A percentile compares a stretch with the other conserved stretches of the same genome.
phyloP scores from a whole-genome alignment of 2,888 invertebrate genomes.

The Dendrolimus houi region DNA sequence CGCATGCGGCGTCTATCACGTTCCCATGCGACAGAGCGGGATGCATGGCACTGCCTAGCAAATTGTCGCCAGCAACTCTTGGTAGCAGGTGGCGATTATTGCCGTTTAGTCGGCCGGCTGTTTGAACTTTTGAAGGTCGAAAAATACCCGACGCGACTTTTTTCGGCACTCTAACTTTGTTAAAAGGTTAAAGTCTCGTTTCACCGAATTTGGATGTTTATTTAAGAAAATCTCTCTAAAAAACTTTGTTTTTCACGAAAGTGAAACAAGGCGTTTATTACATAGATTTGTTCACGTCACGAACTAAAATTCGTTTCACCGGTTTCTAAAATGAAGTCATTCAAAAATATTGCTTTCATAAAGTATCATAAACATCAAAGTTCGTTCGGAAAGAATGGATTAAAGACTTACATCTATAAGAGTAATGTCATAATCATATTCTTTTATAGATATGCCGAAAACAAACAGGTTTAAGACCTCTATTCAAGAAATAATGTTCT shows the following conservation, averaged over 20 bases:
- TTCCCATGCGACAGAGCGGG: slow-evolving; percentile 27
- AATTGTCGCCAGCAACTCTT: slow-evolving; percentile 55
- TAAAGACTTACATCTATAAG: not conserved
- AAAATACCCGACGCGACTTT: slow-evolving; percentile 39
- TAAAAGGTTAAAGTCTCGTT: not conserved
- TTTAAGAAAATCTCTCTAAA: too few relatives aligned
- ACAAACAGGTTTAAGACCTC: not conserved
- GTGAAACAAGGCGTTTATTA: too few relatives aligned
- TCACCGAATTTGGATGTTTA: too few relatives aligned
- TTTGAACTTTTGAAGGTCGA: slow-evolving; percentile 71
- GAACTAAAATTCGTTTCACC: too few relatives aligned
- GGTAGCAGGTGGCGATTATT: slow-evolving; percentile 67
- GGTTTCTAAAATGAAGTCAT: not conserved
- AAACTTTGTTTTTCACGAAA: too few relatives aligned
- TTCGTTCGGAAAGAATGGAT: not conserved
- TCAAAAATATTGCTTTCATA: not conserved
- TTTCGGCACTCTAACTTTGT: not conserved
- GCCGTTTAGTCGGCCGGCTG: slow-evolving; percentile 48
- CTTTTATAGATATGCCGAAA: not conserved
- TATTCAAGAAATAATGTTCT: not conserved
- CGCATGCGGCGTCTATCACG: slow-evolving; percentile 20
- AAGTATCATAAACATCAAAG: not conserved
- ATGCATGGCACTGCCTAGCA: slow-evolving; percentile 30
- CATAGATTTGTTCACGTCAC: too few relatives aligned
- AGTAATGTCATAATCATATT: not conserved